Evolutionary conservation across 2,797 vertebrate species (phyloP), one percentile per base, ranked within the genome.

Genomic region (Thaleichthys pacificus): DNA sequence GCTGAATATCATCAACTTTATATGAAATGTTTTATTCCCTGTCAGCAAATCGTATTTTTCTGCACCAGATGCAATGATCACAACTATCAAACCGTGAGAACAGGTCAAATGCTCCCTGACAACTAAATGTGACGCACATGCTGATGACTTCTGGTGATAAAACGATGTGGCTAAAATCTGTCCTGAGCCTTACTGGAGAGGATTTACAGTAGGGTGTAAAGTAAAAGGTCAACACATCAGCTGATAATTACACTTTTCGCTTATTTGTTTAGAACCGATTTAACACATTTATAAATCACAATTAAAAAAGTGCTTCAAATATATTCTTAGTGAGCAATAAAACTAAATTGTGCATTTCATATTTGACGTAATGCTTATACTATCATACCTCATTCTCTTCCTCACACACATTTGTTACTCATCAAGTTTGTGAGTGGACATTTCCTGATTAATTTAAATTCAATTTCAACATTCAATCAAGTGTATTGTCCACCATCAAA

Each of bases 1-100:
- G 35, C 21, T 1, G 24, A 49, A 12, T 65, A 38, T 54, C n/a
- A 64, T 17, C 26, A 0, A 56, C 3, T 63, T 17, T 3, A 35
- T 14, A n/a, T 35, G 47, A 63, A 61, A 24, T 3, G 30, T 4
- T 47, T 11, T 14, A 47, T 47, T 14, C 69, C 47, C 21, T 64
- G 5, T 24, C 66, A 15, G 19, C 28, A 28, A n/a, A 17, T 28
- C 5, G 4, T 62, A 5, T 28, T 21, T 17, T 22, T 7, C 19
- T 32, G 60, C 68, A 61, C 8, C 22, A 51, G 35, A 70, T 22
- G 38, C 22, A 61, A 19, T 64, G 32, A n/a, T 64, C 62, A 38
- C 32, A 21, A 49, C 38, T 70, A 9, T 58, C 22, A 69, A 51
- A 70, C 17, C n/a, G 30, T 12, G 24, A 24, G 65, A 67, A 67